phyloP scores from a whole-genome alignment of 2,113 vertebrate genomes.

The Corythoichthys haematopterus region DNA sequence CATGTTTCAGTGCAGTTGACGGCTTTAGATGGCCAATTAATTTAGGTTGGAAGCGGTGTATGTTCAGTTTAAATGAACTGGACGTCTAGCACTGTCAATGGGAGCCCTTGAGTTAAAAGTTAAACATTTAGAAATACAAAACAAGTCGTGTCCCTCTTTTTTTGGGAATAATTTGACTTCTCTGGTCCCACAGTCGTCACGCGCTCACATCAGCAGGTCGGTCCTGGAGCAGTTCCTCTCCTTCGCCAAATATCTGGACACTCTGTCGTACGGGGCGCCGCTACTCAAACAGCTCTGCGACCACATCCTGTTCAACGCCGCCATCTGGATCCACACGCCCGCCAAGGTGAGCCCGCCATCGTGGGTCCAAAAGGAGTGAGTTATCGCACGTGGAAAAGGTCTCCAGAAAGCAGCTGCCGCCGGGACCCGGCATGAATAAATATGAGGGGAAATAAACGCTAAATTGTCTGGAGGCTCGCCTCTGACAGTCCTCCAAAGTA shows the following conservation, averaged over 20 bases:
- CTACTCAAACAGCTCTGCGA: conserved; percentile 96
- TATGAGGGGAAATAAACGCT: conserved; percentile 59
- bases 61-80: too few species aligned
- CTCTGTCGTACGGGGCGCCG: conserved; percentile 89
- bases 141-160: too few species aligned
- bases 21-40: too few species aligned
- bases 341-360: conserved; percentile 79
- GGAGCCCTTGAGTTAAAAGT: too few species aligned
- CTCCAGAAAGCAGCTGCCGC: conserved; percentile 30
- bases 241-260: conserved; percentile 95
- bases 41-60: too few species aligned
- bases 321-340: conserved; percentile 98
- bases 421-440: conserved; percentile 59
- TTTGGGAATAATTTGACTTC: too few species aligned
- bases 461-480: conserved; percentile 41
- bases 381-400: conserved; percentile 51
- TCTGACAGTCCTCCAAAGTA: conserved; percentile 37
- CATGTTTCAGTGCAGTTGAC: too few species aligned
- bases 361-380: too few species aligned
- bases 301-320: conserved; percentile 95
- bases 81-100: too few species aligned
- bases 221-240: conserved; percentile 97
- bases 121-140: too few species aligned
- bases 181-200: conserved; percentile 78
- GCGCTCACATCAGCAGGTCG: conserved; percentile 88